These are phyloP conservation scores for Rhagoletis zephyria DNA, from an alignment of 1,140 invertebrate species.

Conservation along the genomic window DNA sequence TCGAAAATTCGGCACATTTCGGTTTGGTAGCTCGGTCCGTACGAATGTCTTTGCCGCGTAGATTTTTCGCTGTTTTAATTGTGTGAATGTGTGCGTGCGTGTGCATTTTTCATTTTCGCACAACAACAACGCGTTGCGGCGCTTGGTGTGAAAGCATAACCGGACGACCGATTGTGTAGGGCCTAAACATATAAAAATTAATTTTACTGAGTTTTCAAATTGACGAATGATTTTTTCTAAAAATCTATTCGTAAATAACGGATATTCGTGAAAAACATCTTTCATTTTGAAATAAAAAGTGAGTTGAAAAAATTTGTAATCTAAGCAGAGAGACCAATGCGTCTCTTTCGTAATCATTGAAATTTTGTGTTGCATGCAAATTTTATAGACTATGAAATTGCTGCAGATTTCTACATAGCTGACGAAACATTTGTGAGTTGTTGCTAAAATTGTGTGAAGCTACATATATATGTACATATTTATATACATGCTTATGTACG, in stretches of 20 bases:
- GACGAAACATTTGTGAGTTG: background rate
- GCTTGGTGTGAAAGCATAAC: slow-evolving; percentile 18
- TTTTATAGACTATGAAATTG: slow-evolving; percentile 18
- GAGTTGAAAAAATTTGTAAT: background rate
- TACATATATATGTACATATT: background rate
- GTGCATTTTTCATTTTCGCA: slow-evolving; percentile 28
- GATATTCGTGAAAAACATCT: background rate
- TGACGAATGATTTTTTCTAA: background rate
- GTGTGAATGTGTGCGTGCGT: slow-evolving; percentile 3
- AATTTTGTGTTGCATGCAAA: background rate
- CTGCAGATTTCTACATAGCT: background rate
- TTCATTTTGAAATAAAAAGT: background rate
- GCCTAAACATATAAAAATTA: background rate
- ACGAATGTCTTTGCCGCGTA: slow-evolving; percentile 1
- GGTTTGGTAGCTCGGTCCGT: slow-evolving; percentile 27
- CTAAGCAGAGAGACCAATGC: background rate
- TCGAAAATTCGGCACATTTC: slow-evolving; percentile 46
- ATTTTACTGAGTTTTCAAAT: background rate
- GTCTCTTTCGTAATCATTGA: slow-evolving; percentile 33
- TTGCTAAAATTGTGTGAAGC: background rate
- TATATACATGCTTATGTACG: background rate
- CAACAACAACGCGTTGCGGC: slow-evolving; percentile 38
- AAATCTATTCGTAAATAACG: background rate
- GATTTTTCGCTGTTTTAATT: background rate
- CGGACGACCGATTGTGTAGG: background rate